phyloP scores from a whole-genome alignment of 2,797 vertebrate genomes.

The Neosilurus mollespiculum region DNA sequence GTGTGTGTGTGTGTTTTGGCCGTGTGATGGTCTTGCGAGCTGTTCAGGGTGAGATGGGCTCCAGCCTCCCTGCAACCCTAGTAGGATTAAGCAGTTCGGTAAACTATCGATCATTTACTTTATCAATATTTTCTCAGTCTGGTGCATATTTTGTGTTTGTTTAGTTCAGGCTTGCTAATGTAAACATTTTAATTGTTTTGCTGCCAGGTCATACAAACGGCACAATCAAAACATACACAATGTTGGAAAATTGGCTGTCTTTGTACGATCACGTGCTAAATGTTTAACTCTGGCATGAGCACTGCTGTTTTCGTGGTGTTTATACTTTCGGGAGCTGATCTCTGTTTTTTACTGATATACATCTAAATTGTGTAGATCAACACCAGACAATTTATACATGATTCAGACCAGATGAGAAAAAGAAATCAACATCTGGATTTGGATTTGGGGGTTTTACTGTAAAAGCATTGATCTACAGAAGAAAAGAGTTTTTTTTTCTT shows the following conservation, averaged over 20 bases:
- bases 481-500: background rate
- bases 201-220: slow-evolving; percentile 9
- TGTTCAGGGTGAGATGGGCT: no score
- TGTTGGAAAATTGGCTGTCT: background rate
- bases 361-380: slow-evolving; percentile 16
- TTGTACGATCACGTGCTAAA: background rate
- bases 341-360: background rate
- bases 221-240: slow-evolving; percentile 22
- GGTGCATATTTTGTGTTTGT: no score
- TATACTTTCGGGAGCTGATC: slow-evolving; percentile 21
- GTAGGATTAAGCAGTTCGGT: no score
- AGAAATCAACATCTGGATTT: slow-evolving; percentile 17
- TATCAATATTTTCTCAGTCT: no score
- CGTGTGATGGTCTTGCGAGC: no score
- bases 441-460: slow-evolving; percentile 4
- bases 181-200: background rate
- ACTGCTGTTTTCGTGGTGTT: slow-evolving; percentile 3
- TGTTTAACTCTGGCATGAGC: slow-evolving; percentile 6
- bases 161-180: background rate
- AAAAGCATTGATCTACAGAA: slow-evolving; percentile 14
- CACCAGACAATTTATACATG: slow-evolving; percentile 14
- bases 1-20: no score
- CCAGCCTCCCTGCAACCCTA: no score
- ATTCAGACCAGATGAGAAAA: slow-evolving; percentile 21
- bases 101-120: no score